Evolutionary conservation across 2,113 vertebrate genomes (phyloP).

Genomic region (Okapia johnstoni): DNA sequence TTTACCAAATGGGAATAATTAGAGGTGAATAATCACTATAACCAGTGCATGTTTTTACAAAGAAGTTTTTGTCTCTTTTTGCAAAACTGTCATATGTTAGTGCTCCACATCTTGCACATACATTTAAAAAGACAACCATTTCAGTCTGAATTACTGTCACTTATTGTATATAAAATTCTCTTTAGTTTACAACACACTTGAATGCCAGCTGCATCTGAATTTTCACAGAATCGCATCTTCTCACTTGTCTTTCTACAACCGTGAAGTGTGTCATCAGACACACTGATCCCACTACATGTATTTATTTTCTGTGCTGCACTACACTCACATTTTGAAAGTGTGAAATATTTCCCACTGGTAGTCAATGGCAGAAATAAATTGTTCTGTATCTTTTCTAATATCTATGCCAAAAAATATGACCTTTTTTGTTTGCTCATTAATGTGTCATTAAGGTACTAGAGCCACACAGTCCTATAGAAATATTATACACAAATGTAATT

Average conservation of each 20-base stretch:
- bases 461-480: neutral
- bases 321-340: neutral
- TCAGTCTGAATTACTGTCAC: neutral
- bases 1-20: slow-evolving; percentile 1
- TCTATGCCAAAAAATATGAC: neutral
- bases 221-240: neutral
- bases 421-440: neutral
- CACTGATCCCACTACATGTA: neutral
- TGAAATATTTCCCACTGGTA: neutral
- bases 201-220: neutral
- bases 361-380: slow-evolving; percentile 31
- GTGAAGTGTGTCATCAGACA: slow-evolving; percentile 9
- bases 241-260: slow-evolving; percentile 13
- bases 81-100: neutral
- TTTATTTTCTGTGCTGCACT: neutral
- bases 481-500: neutral
- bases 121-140: slow-evolving; percentile 15
- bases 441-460: neutral
- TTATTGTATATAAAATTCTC: neutral
- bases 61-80: slow-evolving; percentile 19
- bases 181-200: neutral
- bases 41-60: neutral
- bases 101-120: neutral
- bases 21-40: slow-evolving; percentile 16
- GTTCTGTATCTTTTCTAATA: neutral